phyloP scores from a whole-genome alignment of 92 coral and sea anemone genomes.

The Heteractis magnifica region DNA sequence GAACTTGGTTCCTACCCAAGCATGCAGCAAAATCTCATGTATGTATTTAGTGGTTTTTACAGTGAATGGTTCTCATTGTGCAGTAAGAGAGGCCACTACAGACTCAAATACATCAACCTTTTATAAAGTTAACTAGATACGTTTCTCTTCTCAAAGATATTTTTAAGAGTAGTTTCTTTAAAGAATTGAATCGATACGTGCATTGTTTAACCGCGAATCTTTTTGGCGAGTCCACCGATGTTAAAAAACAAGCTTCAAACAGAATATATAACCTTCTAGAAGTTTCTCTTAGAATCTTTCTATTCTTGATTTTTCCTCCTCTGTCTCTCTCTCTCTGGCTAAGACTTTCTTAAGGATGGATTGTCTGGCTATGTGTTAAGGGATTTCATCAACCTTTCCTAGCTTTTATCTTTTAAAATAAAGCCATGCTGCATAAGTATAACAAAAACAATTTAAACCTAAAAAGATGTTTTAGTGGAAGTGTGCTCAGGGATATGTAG shows the following conservation, averaged over 20 bases:
- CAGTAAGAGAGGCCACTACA: neutral
- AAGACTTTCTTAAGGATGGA: neutral
- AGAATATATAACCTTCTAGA: neutral
- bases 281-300: neutral
- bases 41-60: constrained; percentile 1
- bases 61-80: neutral
- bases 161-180: neutral
- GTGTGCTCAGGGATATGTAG: no score
- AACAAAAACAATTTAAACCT: no score
- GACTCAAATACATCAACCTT: neutral
- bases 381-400: no score
- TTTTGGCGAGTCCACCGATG: neutral
- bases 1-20: neutral
- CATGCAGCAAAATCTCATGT: neutral
- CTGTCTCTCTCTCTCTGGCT: neutral
- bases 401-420: no score
- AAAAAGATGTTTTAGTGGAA: no score
- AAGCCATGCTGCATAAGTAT: no score
- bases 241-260: neutral
- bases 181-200: neutral
- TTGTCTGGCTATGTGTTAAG: neutral
- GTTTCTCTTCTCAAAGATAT: neutral
- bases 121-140: neutral
- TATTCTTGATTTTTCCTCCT: neutral
- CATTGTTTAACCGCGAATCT: neutral